phyloP scores from a whole-genome alignment of 1,140 invertebrate species.

The Aphaenogaster floridana region DNA sequence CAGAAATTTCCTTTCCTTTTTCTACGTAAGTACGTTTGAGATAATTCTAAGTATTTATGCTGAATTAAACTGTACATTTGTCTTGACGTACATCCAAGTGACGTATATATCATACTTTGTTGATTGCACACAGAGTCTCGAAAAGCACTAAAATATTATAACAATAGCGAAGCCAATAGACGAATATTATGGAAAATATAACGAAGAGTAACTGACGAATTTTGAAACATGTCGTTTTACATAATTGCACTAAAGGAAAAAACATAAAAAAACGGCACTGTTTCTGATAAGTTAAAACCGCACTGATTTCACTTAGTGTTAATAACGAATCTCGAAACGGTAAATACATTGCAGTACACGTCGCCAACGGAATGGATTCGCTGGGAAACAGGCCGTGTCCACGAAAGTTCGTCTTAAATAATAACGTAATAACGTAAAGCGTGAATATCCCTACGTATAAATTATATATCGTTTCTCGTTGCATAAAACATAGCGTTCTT shows the following conservation, averaged over 20 bases:
- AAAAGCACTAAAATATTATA: background rate
- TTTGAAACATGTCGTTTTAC: background rate
- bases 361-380: conserved; percentile 52
- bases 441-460: conserved; percentile 40
- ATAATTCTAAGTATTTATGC: conserved; percentile 49
- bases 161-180: conserved; percentile 27
- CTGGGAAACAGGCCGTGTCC: conserved; percentile 44
- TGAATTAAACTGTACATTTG: conserved; percentile 20
- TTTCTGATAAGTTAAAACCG: conserved; percentile 56
- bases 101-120: background rate
- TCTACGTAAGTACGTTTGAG: conserved; percentile 44
- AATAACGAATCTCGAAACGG: conserved; percentile 58
- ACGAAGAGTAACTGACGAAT: conserved; percentile 5
- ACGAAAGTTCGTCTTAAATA: conserved; percentile 64
- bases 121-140: conserved; percentile 29
- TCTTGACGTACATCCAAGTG: background rate
- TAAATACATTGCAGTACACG: conserved; percentile 67
- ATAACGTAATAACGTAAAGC: conserved; percentile 49
- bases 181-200: background rate
- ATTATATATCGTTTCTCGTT: conserved; percentile 16
- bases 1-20: conserved; percentile 4
- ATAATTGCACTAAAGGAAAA: conserved; percentile 42
- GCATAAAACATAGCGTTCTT: conserved; percentile 41
- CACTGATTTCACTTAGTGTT: conserved; percentile 64
- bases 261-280: conserved; percentile 40